Evolutionary conservation across 2,797 vertebrate genomes (phyloP), one percentile per base, ranked within the genome.

Genomic region (Platyrinchus mystaceus): DNA sequence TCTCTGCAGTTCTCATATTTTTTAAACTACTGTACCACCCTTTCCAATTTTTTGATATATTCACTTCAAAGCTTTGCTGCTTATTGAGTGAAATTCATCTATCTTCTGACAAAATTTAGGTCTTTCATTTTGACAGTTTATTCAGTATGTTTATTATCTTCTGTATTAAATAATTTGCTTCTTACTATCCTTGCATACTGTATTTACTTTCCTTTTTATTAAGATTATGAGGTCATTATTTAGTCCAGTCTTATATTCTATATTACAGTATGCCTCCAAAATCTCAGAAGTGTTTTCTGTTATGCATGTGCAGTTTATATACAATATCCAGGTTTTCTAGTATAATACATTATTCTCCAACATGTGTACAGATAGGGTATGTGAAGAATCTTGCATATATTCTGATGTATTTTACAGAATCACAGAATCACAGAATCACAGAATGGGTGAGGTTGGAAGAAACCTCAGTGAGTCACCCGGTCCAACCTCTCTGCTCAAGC

Each of bases 21-120:
- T 92, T 80, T 92, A 1, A 94, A 75, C 18, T 2, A 1, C 49
- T 85, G 7, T 81, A 69, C 23, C 2, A 2, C n/a, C 5, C 26
- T 84, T 90, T 88, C 34, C 23, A 78, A 24, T 93, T 91, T 92
- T 90, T 55, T 90, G 14, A 81, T 81, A 39, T 75, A 73, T 86
- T 86, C 62, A 63, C 66, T 91, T 93, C 87, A 86, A 76, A 93
- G 19, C 39, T 81, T 75, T 84, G 53, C 23, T 75, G 10, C 47
- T 82, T 66, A 69, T 7, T 14, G 37, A 84, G 46, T 84, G 76
- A 95, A 96, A 94, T 76, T 76, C 23, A 86, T 76, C 43, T 90
- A 2, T 81, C 69, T 94, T 89, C 66, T 88, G 55, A 59, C 26
- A 86, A 94, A 86, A 78, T 63, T 28, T 63, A 81, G 43, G 28